Evolutionary conservation across 2,888 invertebrate genomes (phyloP).

Genomic region (Lapara coniferarum): DNA sequence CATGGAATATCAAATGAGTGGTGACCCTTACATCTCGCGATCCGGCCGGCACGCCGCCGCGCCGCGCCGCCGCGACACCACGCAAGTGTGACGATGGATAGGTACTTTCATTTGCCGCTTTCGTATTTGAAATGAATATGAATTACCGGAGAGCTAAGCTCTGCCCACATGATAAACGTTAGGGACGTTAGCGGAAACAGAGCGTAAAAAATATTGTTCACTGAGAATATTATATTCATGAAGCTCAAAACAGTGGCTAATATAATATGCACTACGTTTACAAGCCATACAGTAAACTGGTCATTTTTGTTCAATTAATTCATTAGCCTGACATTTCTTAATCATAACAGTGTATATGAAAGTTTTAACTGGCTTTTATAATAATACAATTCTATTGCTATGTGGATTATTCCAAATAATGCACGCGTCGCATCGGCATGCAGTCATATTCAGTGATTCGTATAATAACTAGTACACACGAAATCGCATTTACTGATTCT

Average conservation of each 20-base stretch:
- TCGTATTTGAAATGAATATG: conserved; percentile 7
- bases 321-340: not conserved
- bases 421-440: not conserved
- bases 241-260: conserved; percentile 1
- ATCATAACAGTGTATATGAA: not conserved
- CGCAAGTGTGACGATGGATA: conserved; percentile 42
- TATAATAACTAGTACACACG: not conserved
- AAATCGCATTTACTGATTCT: not conserved
- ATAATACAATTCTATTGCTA: not conserved
- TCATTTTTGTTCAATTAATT: conserved; percentile 2
- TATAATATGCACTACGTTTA: not conserved
- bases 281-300: not conserved
- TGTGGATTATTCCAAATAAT: not conserved
- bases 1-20: conserved; percentile 74
- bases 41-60: conserved; percentile 43
- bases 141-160: not conserved
- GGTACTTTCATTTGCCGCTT: conserved; percentile 33
- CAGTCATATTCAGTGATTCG: not conserved
- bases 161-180: not conserved
- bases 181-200: not conserved
- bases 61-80: conserved; percentile 38
- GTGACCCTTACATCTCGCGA: conserved; percentile 68
- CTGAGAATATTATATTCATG: not conserved
- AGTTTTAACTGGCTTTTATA: not conserved
- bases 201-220: conserved; percentile 10